These are phyloP conservation scores for Hemistola chrysoprasaria DNA, from an alignment of 2,888 invertebrate genomes.

Conservation along the genomic window DNA sequence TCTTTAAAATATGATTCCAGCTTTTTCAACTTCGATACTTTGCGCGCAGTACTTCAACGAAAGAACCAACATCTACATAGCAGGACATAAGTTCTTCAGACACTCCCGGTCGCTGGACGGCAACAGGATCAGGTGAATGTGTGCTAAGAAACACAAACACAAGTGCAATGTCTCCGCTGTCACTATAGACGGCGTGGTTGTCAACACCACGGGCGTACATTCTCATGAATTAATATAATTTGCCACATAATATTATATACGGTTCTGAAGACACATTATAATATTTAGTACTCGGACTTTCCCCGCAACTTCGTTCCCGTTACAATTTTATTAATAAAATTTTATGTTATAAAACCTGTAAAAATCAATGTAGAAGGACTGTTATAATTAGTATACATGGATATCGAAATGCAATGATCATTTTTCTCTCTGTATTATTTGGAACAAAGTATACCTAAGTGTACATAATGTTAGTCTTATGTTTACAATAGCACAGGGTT, in stretches of 20 bases:
- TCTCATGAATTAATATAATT: constrained; percentile 39
- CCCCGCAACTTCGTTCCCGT: too few relatives aligned
- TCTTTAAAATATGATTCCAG: constrained; percentile 47
- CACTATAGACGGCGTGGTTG: constrained; percentile 62
- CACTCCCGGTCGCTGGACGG: constrained; percentile 68
- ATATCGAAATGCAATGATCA: too few relatives aligned
- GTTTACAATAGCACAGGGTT: too few relatives aligned
- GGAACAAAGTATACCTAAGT: too few relatives aligned
- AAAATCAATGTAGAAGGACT: constrained; percentile 7
- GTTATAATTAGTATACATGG: constrained; percentile 7
- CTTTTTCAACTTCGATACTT: constrained; percentile 56
- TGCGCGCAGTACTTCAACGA: constrained; percentile 54
- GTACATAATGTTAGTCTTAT: too few relatives aligned
- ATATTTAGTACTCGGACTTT: neutral
- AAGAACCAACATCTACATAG: constrained; percentile 62
- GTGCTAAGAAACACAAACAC: constrained; percentile 68
- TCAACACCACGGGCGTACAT: constrained; percentile 61
- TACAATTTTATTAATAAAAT: too few relatives aligned
- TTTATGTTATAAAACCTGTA: neutral
- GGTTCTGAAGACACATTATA: neutral
- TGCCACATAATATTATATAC: neutral
- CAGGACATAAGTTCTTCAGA: constrained; percentile 68
- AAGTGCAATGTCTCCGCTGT: constrained; percentile 70
- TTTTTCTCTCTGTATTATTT: too few relatives aligned
- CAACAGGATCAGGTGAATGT: constrained; percentile 69